phyloP scores from a whole-genome alignment of 2,888 invertebrate genomes.

The Cyrtodaria siliqua region DNA sequence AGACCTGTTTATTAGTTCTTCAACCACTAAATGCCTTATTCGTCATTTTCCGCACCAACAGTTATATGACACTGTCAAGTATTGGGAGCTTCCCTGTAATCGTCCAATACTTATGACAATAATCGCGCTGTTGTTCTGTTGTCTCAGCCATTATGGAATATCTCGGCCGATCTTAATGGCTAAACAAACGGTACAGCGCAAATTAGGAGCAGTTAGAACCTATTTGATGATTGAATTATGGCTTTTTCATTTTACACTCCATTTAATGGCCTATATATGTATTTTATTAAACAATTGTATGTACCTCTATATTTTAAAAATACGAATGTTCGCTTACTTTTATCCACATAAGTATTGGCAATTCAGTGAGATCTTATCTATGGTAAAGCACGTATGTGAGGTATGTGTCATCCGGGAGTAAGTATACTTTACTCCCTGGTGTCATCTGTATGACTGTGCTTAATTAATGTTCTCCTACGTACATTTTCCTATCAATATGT shows the following conservation, averaged over 20 bases:
- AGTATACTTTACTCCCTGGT: too few relatives aligned
- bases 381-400: too few relatives aligned
- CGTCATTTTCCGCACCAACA: too few relatives aligned
- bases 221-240: conserved; percentile 41
- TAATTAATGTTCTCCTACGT: too few relatives aligned
- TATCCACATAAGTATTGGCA: background rate
- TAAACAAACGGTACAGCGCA: conserved; percentile 26
- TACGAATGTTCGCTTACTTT: too few relatives aligned
- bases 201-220: conserved; percentile 30
- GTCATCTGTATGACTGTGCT: too few relatives aligned
- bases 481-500: too few relatives aligned
- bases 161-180: conserved; percentile 35
- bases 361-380: background rate
- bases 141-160: conserved; percentile 33
- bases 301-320: too few relatives aligned
- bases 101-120: conserved; percentile 31
- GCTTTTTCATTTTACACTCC: background rate
- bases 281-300: background rate
- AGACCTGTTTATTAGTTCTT: too few relatives aligned
- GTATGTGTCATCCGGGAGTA: too few relatives aligned
- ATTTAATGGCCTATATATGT: background rate
- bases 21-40: too few relatives aligned
- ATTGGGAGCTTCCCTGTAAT: conserved; percentile 35
- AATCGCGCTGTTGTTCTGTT: conserved; percentile 27
- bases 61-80: too few relatives aligned